These are phyloP conservation scores for Pipistrellus pygmaeus DNA, from an alignment of 2,797 vertebrate genomes.

Conservation along the genomic window DNA sequence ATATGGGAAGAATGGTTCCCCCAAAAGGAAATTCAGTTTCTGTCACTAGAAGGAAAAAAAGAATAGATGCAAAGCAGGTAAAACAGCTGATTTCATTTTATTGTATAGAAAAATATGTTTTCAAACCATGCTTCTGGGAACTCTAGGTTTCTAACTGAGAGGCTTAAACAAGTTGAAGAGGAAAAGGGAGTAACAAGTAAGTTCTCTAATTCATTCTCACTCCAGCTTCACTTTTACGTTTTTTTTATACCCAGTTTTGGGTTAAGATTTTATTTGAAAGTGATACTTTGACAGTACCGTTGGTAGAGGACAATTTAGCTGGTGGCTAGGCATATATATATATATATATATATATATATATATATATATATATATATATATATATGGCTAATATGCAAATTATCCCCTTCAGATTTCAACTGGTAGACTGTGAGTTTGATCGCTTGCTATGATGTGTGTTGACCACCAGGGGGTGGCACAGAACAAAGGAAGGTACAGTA, in stretches of 20 bases:
- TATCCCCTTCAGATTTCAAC: no score
- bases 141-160: neutral
- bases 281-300: neutral
- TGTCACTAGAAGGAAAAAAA: neutral
- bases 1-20: neutral
- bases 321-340: neutral
- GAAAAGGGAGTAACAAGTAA: neutral
- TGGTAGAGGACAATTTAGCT: neutral
- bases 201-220: neutral
- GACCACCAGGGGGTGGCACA: no score
- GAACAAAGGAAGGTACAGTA: no score
- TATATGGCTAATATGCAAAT: no score
- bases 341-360: no score
- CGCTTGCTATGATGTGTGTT: no score
- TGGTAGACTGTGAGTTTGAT: no score
- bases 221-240: neutral
- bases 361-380: no score
- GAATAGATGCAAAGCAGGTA: neutral
- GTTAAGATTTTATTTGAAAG: constrained; percentile 5
- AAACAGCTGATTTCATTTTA: neutral
- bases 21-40: constrained; percentile 14
- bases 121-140: neutral
- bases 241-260: neutral
- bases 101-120: neutral
- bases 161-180: neutral